A percentile compares a stretch with the other conserved stretches of the same genome.
Evolutionary conservation across 2,113 vertebrate genomes (phyloP).

Genomic region (Austrofundulus limnaeus): DNA sequence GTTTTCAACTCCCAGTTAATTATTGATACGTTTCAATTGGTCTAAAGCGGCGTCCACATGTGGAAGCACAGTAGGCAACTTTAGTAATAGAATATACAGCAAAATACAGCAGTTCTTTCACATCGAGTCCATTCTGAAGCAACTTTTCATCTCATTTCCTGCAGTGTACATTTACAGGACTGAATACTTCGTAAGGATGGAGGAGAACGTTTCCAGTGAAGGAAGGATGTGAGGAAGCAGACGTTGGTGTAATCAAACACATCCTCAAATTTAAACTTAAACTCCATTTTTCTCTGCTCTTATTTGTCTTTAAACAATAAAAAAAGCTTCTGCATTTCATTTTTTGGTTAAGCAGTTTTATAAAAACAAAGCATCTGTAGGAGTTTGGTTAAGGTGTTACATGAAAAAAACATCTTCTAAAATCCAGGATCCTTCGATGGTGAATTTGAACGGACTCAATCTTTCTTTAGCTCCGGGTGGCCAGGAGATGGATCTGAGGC

Average conservation of each 20-base stretch:
- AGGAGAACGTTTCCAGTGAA: neutral
- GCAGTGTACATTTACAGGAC: no score
- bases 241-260: no score
- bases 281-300: neutral
- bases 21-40: neutral
- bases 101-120: neutral
- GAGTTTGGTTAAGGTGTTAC: neutral
- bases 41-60: neutral
- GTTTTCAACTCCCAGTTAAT: neutral
- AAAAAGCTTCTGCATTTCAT: neutral
- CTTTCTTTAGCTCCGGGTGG: constrained; percentile 81
- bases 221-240: neutral
- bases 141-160: neutral
- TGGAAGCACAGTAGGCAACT: no score
- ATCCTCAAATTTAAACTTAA: neutral
- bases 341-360: constrained; percentile 9
- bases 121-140: neutral
- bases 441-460: constrained; percentile 49
- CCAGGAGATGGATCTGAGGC: constrained; percentile 62
- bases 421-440: constrained; percentile 18
- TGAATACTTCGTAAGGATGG: neutral
- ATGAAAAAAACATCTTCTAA: neutral
- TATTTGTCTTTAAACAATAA: constrained; percentile 10
- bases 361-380: neutral
- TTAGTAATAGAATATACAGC: neutral